Percentiles rank a stretch among this genome's conserved stretches.
These are phyloP conservation scores for Oscheius onirici DNA, from an alignment of 2,888 invertebrate genomes.

Conservation along the genomic window DNA sequence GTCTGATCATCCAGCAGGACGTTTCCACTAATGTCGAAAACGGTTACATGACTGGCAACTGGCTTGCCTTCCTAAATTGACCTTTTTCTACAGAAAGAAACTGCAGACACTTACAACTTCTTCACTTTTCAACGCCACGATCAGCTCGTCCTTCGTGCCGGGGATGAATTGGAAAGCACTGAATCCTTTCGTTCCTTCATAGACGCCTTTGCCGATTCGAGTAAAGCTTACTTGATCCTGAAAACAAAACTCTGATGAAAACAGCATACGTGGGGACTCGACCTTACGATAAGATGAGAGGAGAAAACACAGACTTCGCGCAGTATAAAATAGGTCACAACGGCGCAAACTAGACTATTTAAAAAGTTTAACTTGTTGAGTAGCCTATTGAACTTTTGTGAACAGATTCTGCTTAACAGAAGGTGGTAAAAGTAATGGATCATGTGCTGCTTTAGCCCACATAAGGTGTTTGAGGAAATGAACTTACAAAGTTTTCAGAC, in stretches of 20 bases:
- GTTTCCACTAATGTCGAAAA: conserved; percentile 64
- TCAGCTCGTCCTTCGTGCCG: conserved; percentile 34
- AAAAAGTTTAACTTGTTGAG: too few relatives aligned
- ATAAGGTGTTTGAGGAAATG: too few relatives aligned
- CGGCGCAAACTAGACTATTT: too few relatives aligned
- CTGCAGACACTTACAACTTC: conserved; percentile 38
- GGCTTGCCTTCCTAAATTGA: conserved; percentile 45
- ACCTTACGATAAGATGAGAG: too few relatives aligned
- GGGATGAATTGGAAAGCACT: conserved; percentile 86
- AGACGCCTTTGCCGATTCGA: conserved; percentile 72
- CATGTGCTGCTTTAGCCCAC: too few relatives aligned
- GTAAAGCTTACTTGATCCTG: conserved; percentile 80
- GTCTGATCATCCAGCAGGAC: conserved; percentile 60
- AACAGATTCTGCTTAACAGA: neutral
- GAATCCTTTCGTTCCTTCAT: conserved; percentile 82
- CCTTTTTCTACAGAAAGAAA: too few relatives aligned
- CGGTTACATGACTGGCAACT: conserved; percentile 64
- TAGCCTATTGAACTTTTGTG: neutral
- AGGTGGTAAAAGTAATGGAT: neutral
- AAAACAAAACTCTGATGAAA: conserved; percentile 71
- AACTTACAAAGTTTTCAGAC: conserved; percentile 79
- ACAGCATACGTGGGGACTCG: too few relatives aligned
- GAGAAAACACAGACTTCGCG: too few relatives aligned
- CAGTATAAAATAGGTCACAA: too few relatives aligned
- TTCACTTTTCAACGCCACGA: conserved; percentile 49